Conservation (phyloP, 2,888 invertebrate genomes). For the Ethmia dodecea region DNA sequence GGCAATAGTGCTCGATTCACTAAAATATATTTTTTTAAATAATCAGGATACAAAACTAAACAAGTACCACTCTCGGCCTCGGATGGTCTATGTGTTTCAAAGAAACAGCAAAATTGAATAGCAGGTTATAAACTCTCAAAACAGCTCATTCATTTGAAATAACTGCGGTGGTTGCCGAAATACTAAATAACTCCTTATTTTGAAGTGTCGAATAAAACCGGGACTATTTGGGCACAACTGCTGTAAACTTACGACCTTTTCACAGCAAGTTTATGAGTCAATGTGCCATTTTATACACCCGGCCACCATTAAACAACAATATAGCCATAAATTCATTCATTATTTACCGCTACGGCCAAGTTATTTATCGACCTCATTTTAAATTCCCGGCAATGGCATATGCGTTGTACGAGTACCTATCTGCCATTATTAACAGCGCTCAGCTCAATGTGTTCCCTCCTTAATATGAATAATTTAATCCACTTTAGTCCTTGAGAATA, state of each 20-base stretch:
- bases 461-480: slow-evolving; percentile 41
- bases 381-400: slow-evolving; percentile 8
- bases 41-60: no score
- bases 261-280: slow-evolving; percentile 2
- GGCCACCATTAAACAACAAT: slow-evolving; percentile 5
- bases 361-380: slow-evolving; percentile 17
- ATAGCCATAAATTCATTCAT: slow-evolving; percentile 19
- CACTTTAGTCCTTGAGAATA: slow-evolving; percentile 27
- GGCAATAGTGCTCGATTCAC: no score
- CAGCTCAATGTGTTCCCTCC: slow-evolving; percentile 29
- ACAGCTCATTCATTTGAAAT: no score
- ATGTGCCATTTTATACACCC: not conserved
- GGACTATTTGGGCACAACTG: no score
- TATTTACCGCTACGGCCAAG: slow-evolving; percentile 22
- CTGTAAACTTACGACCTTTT: not conserved
- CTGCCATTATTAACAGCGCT: slow-evolving; percentile 30
- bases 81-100: no score
- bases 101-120: no score
- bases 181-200: no score
- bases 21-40: no score
- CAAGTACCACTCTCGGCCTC: no score
- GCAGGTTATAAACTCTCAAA: no score
- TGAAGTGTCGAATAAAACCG: no score
- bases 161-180: no score
- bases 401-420: slow-evolving; percentile 19